phyloP scores from a whole-genome alignment of 2,888 invertebrate species.

The Chrysolina haemoptera region DNA sequence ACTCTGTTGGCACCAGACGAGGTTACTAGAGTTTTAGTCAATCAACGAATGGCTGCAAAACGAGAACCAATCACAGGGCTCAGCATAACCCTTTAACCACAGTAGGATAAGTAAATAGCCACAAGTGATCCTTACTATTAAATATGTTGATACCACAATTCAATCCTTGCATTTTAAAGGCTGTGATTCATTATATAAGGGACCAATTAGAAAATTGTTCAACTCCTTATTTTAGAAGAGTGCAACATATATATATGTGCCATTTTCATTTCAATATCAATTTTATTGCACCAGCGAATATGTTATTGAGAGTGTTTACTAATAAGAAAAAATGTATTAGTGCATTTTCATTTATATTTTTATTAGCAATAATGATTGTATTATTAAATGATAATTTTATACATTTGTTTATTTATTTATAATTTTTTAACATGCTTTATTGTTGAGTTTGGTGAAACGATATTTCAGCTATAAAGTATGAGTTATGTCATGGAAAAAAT shows the following conservation, averaged over 20 bases:
- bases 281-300: constrained; percentile 11
- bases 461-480: no score
- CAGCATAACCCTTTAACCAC: constrained; percentile 75
- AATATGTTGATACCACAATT: constrained; percentile 42
- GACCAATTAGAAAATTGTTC: constrained; percentile 61
- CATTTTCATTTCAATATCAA: constrained; percentile 42
- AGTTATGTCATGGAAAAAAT: no score
- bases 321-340: constrained; percentile 16
- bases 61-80: constrained; percentile 75
- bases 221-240: constrained; percentile 37
- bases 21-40: constrained; percentile 79
- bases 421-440: neutral
- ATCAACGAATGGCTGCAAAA: constrained; percentile 73
- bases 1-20: constrained; percentile 83
- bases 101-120: constrained; percentile 65
- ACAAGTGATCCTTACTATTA: constrained; percentile 52
- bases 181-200: constrained; percentile 69
- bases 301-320: constrained; percentile 13
- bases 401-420: constrained; percentile 5
- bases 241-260: constrained; percentile 45
- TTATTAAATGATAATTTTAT: constrained; percentile 21
- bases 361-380: constrained; percentile 17
- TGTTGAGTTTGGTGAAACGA: no score
- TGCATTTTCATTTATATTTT: constrained; percentile 22
- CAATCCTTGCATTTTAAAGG: constrained; percentile 66